Conservation (phyloP, 2,113 vertebrate genomes). For the Talpa occidentalis region DNA sequence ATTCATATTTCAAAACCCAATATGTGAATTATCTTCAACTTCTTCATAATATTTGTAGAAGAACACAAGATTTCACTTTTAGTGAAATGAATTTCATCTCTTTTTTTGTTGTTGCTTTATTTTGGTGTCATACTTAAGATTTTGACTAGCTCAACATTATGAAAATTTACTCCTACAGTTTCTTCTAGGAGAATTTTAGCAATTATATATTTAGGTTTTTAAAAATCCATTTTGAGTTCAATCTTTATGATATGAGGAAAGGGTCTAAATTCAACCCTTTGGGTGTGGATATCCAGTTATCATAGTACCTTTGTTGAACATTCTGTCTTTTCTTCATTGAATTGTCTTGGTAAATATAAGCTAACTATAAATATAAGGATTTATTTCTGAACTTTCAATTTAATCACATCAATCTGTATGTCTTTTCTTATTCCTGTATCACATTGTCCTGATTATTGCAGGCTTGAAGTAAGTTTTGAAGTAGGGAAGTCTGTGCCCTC, state of each 20-base stretch:
- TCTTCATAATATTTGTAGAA: neutral
- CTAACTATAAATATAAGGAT: neutral
- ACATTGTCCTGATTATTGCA: neutral
- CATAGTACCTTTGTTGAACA: neutral
- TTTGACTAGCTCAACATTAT: neutral
- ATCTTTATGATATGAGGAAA: neutral
- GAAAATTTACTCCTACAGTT: neutral
- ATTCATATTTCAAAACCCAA: neutral
- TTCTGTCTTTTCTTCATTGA: neutral
- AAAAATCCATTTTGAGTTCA: neutral
- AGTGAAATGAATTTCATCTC: neutral
- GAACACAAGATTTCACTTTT: neutral
- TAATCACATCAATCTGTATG: neutral
- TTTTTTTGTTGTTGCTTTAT: neutral
- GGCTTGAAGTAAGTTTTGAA: neutral
- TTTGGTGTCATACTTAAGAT: neutral
- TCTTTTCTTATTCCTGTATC: neutral
- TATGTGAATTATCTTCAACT: neutral
- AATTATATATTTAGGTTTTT: neutral
- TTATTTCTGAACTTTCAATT: neutral
- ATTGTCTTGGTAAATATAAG: neutral
- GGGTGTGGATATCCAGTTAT: neutral
- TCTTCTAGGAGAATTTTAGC: neutral
- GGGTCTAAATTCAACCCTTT: neutral
- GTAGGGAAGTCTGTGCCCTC: neutral